Base-by-base conservation (phyloP, 2,797 vertebrate genomes). In the Limnodromus scolopaceus region DNA sequence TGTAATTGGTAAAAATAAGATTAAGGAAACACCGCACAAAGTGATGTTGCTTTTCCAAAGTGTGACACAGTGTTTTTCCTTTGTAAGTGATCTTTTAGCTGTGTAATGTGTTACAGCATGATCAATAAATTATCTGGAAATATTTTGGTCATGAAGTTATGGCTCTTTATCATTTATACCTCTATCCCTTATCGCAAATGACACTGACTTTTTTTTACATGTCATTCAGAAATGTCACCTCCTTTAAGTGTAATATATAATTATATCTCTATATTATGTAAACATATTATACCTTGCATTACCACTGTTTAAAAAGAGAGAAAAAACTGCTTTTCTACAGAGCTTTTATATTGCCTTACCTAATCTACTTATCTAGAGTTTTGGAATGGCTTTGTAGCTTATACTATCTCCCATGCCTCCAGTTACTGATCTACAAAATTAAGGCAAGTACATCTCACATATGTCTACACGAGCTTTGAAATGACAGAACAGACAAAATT, bases 1-100 rank as follows among this genome's bases (percentile, higher is more conserved):
- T 70, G 36, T 23, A 95, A 94, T 5, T 64, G 27, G 36, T 32
- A 85, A 87, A 86, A 70, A 57, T 46, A 85, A 60, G 54, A 84
- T 76, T 89, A 93, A 84, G 48, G 77, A 96, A 95, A 84, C 34
- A 71, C 43, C 92, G 51, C 64, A 95, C 63, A 91, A 92, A 89
- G 30, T 84, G 39, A 77, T 85, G 80, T 23, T 95, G 84, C 30
- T 95, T 95, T 84, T 86, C 71, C 34, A 10, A 89, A 90, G 13
- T 32, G 9, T 80, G 82, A 80, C 30, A 81, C 34, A 83, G 78
- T 5, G 20, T 32, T 83, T 79, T 48, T 93, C 53, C 70, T 92
- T 89, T 64, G 36, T 78, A 51, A 89, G 53, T 53, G 79, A 43
- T 48, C 76, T 82, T 95, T 92, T 85, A 84, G 89, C 92, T 43